Base-by-base conservation (phyloP, 1,140 invertebrate genomes). In the Prorops nasuta region DNA sequence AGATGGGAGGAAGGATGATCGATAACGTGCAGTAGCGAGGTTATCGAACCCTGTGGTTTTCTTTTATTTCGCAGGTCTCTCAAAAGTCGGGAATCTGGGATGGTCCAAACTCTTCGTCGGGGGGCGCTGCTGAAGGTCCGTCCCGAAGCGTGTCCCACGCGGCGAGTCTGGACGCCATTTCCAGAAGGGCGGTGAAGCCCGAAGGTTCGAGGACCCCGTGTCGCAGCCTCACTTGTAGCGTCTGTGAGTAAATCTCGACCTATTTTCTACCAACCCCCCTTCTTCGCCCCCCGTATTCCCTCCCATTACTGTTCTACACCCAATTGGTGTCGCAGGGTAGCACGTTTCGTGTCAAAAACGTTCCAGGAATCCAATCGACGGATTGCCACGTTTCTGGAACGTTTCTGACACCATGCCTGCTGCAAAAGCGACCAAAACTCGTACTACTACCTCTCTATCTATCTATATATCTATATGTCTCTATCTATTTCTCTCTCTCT, bases 91-190 rank as follows among this genome's bases (percentile, higher is more conserved):
- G 71, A 8, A 62, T 72, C 7, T 77, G 74, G 72, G 74, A 77
- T 7, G 69, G 70, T 3, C 52, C 51, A 14, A 71, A 72, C 36
- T 71, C 71, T 4, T 67, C 72, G 19, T 67, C 69, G 19, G 64
- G 62, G 12, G 67, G 66, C 1, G 67, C 46, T 41, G 67, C 64
- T 37, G 72, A 74, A 12, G 69, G 71, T 9, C 68, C 72, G 0
- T 76, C 72, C 7, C 63, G 72, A 15, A 77, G 71, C 49, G 75
- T 78, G 1, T 76, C 80, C 8, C 81, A 83, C 44, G 80, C 81
- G 6, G 79, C 81, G 18, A 81, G 80, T 59, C 58, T 83, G 53
- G 81, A 83, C 58, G 79, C 81, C 24, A 82, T 82, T 51, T 79
- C 80, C 20, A 74, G 69, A 51, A 67, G 77, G 44, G 66, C 69